Conservation (phyloP, 2,113 vertebrate species). For the Pavo muticus region DNA sequence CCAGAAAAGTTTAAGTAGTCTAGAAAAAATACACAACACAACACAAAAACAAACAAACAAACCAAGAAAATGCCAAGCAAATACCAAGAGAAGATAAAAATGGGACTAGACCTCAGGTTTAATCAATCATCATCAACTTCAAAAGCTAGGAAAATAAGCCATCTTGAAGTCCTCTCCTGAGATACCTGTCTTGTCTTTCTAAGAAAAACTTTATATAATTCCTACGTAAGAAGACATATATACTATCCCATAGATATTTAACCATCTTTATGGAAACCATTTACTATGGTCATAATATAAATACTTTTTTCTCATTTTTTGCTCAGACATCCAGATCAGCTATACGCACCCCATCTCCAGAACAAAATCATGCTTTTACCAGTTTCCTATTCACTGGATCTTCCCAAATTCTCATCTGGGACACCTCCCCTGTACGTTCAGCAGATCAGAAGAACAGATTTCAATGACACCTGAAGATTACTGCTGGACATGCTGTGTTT, state of each 20-base stretch:
- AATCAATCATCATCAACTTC: neutral
- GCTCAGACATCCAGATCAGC: neutral
- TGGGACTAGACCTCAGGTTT: neutral
- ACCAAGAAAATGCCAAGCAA: neutral
- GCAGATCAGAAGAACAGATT: neutral
- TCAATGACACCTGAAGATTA: neutral
- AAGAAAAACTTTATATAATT: neutral
- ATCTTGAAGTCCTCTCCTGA: neutral
- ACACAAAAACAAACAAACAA: neutral
- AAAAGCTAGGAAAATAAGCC: neutral
- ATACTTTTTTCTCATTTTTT: neutral
- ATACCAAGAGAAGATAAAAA: neutral
- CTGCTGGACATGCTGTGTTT: neutral
- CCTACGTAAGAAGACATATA: neutral
- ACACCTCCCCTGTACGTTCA: fast-evolving
- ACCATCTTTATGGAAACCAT: neutral
- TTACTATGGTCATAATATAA: neutral
- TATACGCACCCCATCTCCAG: neutral
- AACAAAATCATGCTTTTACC: fast-evolving
- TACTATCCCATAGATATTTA: neutral
- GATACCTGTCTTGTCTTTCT: neutral
- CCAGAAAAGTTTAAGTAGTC: neutral
- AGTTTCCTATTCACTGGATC: neutral
- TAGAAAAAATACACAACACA: neutral
- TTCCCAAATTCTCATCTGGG: neutral